Evolutionary conservation across 1,140 invertebrate species (phyloP).

Genomic region (Drosophila hydei): DNA sequence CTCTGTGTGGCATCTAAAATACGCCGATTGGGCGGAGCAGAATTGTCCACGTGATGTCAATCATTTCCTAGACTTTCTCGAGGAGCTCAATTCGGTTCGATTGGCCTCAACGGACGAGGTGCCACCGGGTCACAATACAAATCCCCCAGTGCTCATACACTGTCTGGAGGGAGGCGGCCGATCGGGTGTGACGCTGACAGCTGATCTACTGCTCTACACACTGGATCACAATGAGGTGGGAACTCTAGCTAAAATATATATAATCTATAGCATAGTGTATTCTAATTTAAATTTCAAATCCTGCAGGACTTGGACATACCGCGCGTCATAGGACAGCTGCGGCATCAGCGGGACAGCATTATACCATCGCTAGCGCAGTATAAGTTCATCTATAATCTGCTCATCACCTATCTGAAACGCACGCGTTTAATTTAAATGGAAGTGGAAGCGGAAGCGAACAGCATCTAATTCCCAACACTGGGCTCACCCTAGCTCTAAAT

Average conservation of each 20-base stretch:
- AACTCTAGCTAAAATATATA: neutral
- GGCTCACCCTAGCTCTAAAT: constrained; percentile 14
- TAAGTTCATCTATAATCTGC: constrained; percentile 93
- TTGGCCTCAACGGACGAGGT: constrained; percentile 89
- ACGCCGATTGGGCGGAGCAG: constrained; percentile 90
- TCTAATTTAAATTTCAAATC: neutral
- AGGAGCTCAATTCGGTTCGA: constrained; percentile 93
- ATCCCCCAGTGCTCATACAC: constrained; percentile 89
- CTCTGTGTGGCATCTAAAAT: constrained; percentile 92
- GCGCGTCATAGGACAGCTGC: constrained; percentile 89
- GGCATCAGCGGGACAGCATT: constrained; percentile 93
- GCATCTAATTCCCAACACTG: neutral
- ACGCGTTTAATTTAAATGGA: constrained; percentile 92
- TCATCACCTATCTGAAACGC: constrained; percentile 93
- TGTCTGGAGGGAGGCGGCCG: constrained; percentile 89
- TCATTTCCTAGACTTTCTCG: constrained; percentile 91
- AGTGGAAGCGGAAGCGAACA: neutral
- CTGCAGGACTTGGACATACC: constrained; percentile 91
- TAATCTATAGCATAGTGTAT: too few relatives aligned
- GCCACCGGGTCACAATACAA: constrained; percentile 88
- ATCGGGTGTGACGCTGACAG: constrained; percentile 90
- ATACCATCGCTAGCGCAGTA: constrained; percentile 95
- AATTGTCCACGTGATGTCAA: constrained; percentile 87
- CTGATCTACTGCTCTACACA: constrained; percentile 92
- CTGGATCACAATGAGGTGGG: constrained; percentile 94